Conservation (phyloP, 1,140 invertebrate genomes). For the Sipha flava region DNA sequence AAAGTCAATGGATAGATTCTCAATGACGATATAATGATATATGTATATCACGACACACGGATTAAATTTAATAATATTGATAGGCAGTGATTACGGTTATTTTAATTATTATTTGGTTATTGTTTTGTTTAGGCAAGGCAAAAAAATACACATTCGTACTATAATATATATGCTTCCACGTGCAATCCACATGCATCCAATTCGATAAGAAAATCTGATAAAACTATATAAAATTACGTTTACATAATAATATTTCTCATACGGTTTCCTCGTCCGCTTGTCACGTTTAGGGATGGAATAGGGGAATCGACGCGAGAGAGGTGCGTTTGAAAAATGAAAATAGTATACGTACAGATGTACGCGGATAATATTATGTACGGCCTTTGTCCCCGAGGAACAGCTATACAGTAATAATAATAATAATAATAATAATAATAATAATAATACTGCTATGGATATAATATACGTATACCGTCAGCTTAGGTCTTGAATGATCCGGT, state of each 20-base stretch:
- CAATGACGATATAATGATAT: too few relatives aligned
- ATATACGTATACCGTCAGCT: not conserved
- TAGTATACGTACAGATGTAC: not conserved
- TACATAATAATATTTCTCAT: too few relatives aligned
- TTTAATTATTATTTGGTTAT: too few relatives aligned
- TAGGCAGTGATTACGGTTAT: not conserved
- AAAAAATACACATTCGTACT: too few relatives aligned
- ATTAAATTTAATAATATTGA: not conserved
- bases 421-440: not conserved
- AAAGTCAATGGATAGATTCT: not conserved
- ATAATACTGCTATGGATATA: too few relatives aligned
- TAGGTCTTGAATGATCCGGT: not conserved
- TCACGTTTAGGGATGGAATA: too few relatives aligned
- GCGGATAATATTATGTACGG: not conserved
- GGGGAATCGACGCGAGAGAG: not conserved
- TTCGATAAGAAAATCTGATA: too few relatives aligned
- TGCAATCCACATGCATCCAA: too few relatives aligned
- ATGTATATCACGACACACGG: not conserved
- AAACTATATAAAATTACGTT: too few relatives aligned
- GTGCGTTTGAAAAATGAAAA: not conserved
- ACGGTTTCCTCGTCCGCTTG: too few relatives aligned
- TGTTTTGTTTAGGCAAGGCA: too few relatives aligned
- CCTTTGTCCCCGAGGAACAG: not conserved
- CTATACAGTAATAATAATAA: not conserved
- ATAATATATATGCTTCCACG: too few relatives aligned